Conservation (phyloP, 2,797 vertebrate species). For the Hoplostethus atlanticus region DNA sequence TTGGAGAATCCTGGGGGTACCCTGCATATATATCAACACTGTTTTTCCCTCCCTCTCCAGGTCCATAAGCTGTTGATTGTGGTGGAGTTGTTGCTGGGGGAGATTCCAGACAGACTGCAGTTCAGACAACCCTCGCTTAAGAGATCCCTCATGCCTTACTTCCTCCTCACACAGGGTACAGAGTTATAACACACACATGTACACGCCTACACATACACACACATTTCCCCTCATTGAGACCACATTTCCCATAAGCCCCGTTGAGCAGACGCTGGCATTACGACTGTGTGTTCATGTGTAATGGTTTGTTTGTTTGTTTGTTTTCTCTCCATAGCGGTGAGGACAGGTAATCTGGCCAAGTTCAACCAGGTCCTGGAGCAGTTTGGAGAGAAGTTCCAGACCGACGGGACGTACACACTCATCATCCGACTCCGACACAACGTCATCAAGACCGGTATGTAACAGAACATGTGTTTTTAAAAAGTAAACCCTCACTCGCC, state of each 20-base stretch:
- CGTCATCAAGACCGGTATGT: constrained; percentile 96
- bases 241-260: too few relatives aligned
- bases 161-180: constrained; percentile 95
- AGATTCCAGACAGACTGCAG: constrained; percentile 97
- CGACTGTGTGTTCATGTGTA: background rate
- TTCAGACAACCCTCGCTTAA: constrained; percentile 97
- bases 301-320: background rate
- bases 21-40: too few relatives aligned
- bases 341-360: constrained; percentile 95
- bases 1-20: too few relatives aligned
- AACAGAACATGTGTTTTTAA: background rate
- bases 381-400: constrained; percentile 97
- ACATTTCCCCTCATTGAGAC: too few relatives aligned
- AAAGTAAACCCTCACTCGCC: background rate
- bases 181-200: background rate
- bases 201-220: background rate
- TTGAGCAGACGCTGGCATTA: too few relatives aligned
- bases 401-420: constrained; percentile 97
- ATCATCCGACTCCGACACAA: constrained; percentile 98
- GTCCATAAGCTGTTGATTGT: constrained; percentile 97
- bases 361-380: constrained; percentile 96
- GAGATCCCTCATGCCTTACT: constrained; percentile 98
- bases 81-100: constrained; percentile 94
- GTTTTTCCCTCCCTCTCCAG: constrained; percentile 67
- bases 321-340: constrained; percentile 85